These are phyloP conservation scores for Frankliniella intonsa DNA, from an alignment of 2,888 invertebrate genomes.

Conservation along the genomic window DNA sequence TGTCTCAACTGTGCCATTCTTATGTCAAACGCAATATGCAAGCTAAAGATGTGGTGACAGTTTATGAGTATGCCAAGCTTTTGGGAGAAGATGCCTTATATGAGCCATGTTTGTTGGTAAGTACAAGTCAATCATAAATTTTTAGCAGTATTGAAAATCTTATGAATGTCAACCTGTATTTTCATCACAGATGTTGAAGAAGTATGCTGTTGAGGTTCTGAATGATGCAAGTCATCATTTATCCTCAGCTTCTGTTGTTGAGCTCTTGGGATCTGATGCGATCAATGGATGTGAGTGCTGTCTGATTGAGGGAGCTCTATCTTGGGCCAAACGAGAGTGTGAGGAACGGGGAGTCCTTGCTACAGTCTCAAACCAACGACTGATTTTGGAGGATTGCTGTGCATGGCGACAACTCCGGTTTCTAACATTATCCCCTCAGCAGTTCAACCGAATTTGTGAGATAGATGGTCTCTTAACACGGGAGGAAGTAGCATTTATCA, in stretches of 20 bases:
- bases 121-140: slow-evolving; percentile 1
- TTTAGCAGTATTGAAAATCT: not conserved
- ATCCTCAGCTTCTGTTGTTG: slow-evolving; percentile 50
- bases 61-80: slow-evolving; percentile 59
- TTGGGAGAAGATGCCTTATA: slow-evolving; percentile 54
- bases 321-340: slow-evolving; percentile 55
- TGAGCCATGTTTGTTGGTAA: slow-evolving; percentile 49
- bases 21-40: slow-evolving; percentile 54
- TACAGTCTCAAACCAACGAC: slow-evolving; percentile 49
- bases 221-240: slow-evolving; percentile 50
- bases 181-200: slow-evolving; percentile 48
- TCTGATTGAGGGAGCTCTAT: slow-evolving; percentile 52
- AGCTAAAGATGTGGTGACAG: slow-evolving; percentile 55
- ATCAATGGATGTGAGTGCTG: slow-evolving; percentile 54
- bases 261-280: slow-evolving; percentile 51
- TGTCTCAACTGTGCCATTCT: slow-evolving; percentile 49
- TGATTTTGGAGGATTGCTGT: slow-evolving; percentile 48
- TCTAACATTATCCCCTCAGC: slow-evolving; percentile 42
- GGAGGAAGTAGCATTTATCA: not conserved
- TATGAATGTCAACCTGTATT: slow-evolving; percentile 2
- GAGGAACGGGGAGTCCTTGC: slow-evolving; percentile 46
- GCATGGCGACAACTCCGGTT: slow-evolving; percentile 51
- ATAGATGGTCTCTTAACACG: not conserved
- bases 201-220: slow-evolving; percentile 54
- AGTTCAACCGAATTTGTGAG: slow-evolving; percentile 41